Base-by-base conservation (phyloP, 2,888 invertebrate species). In the Platycheirus rosarum region DNA sequence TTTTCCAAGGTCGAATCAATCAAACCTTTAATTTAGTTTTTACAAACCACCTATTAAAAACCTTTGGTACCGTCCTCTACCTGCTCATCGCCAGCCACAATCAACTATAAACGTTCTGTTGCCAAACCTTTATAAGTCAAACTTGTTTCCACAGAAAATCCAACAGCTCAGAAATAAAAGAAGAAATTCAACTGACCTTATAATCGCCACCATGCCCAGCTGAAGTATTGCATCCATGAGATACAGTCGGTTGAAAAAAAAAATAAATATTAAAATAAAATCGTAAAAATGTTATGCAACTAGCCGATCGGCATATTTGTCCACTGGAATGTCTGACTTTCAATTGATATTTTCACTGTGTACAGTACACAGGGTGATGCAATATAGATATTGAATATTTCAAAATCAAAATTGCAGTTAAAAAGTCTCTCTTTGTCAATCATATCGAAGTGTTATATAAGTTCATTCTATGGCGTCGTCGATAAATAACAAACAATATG, bases 141-240 rank as follows among this genome's bases (percentile, higher is more conserved):
- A 73, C 71, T 46, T 46, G 71, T 73, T 53, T 9, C 13, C 14
- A n/a, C 49, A 37, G 55, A 55, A 55, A 55, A 55, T 14, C 51
- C 32, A 32, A 51, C 14, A 51, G 32, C 55, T 9, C 5, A 44
- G 35, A 29, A 26, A 16, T 8, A 20, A 74, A 68, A 75, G 68
- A 75, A 44, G 75, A 75, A 68, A 75, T 69, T 75, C 75, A 75
- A 69, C 57, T 75, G 60, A 75, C 75, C 75, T 75, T 75, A 74
- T 68, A 73, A 29, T 73, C 37, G 55, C 53, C 73, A 66, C 66
- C 26, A 55, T 20, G 13, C 35, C 16, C 20, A 60, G 42, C 51
- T 29, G 26, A 11, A 9, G 40, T 74, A 74, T 57, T 74, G 75
- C 75, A 69, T 46, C 49, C 7, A 32, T 32, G 29, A 5, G 29